A percentile compares a stretch with the other conserved stretches of the same genome.
These are phyloP conservation scores for Portevinia maculata DNA, from an alignment of 2,888 invertebrate species.

Conservation along the genomic window DNA sequence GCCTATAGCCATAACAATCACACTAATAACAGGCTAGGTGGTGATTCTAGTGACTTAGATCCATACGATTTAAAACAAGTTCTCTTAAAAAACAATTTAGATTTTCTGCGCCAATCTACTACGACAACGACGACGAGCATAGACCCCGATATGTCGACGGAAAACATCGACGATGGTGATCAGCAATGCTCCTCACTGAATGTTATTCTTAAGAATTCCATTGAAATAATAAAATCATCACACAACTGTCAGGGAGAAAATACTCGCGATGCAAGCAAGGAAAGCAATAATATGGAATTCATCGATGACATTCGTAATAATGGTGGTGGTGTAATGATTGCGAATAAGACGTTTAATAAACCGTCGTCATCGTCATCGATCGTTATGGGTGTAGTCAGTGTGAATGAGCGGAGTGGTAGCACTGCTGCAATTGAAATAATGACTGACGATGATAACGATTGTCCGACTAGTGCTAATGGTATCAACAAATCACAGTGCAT, in stretches of 20 bases:
- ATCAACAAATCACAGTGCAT: slow-evolving; percentile 71
- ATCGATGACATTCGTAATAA: slow-evolving; percentile 72
- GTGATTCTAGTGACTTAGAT: slow-evolving; percentile 75
- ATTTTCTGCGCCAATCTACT: slow-evolving; percentile 71
- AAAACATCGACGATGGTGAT: neutral
- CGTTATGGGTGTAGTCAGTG: slow-evolving; percentile 38
- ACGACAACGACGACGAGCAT: slow-evolving; percentile 22
- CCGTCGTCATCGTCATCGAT: slow-evolving; percentile 53
- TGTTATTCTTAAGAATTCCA: slow-evolving; percentile 73
- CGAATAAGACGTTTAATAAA: slow-evolving; percentile 63
- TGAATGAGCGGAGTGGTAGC: slow-evolving; percentile 33
- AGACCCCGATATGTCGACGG: slow-evolving; percentile 43
- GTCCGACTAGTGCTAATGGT: slow-evolving; percentile 47
- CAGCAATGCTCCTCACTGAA: slow-evolving; percentile 68
- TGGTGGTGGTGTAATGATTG: slow-evolving; percentile 65
- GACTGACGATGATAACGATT: slow-evolving; percentile 65
- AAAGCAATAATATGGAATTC: slow-evolving; percentile 52
- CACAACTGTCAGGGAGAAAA: slow-evolving; percentile 49
- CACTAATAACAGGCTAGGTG: slow-evolving; percentile 69
- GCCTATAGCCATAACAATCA: slow-evolving; percentile 70
- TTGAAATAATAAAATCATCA: slow-evolving; percentile 75
- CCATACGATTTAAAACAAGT: slow-evolving; percentile 76
- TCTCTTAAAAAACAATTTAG: slow-evolving; percentile 76
- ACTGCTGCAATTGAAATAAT: slow-evolving; percentile 40
- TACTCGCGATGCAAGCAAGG: slow-evolving; percentile 35